These are phyloP conservation scores for Atlantisia rogersi DNA, from an alignment of 2,113 vertebrate species.

Conservation along the genomic window DNA sequence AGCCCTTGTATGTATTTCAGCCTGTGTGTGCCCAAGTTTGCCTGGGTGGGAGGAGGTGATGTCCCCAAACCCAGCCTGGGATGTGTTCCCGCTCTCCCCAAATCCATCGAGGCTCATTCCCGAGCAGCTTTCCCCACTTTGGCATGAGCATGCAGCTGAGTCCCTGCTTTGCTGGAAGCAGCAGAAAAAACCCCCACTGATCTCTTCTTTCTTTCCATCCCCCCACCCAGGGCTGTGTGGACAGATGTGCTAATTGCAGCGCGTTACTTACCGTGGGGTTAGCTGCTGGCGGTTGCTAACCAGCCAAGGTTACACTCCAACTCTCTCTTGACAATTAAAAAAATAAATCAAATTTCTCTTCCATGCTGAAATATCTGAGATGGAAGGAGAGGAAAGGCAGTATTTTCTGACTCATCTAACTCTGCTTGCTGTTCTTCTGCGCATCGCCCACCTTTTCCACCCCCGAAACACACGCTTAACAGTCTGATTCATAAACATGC, in stretches of 20 bases:
- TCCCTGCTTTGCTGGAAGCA: not conserved
- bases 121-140: not conserved
- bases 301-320: conserved; percentile 10
- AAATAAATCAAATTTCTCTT: not conserved
- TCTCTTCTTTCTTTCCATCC: not conserved
- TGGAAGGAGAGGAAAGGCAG: conserved; percentile 20
- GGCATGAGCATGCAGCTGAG: rapidly evolving
- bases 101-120: not conserved
- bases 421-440: conserved; percentile 52
- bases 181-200: rapidly evolving
- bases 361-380: not conserved
- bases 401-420: conserved; percentile 72
- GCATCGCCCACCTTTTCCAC: conserved; percentile 70
- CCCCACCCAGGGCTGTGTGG: not conserved
- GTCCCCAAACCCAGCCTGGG: not conserved
- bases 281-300: not conserved
- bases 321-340: not conserved
- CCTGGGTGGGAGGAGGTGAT: not conserved
- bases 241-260: too few species aligned
- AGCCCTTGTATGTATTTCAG: not conserved
- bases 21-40: rapidly evolving
- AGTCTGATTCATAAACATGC: conserved; percentile 69
- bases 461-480: conserved; percentile 62
- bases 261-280: rapidly evolving
- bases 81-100: not conserved